phyloP scores from a whole-genome alignment of 2,797 vertebrate genomes.

The Neomorphus geoffroyi region DNA sequence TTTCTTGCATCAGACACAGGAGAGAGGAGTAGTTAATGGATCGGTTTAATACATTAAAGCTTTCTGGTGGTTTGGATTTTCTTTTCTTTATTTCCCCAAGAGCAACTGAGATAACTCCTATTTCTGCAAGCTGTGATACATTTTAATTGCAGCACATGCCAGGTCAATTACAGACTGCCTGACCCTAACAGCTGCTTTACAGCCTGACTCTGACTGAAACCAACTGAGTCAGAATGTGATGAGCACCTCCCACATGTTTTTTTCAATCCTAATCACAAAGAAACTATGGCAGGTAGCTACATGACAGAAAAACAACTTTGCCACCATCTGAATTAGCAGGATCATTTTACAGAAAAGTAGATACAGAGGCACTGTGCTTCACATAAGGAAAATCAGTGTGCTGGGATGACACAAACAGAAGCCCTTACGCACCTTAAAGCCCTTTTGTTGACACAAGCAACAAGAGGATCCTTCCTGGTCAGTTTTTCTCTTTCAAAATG shows the following conservation, averaged over 20 bases:
- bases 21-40: background rate
- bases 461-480: background rate
- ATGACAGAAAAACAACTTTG: background rate
- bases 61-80: background rate
- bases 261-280: conserved; percentile 37
- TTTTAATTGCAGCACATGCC: background rate
- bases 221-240: conserved; percentile 36
- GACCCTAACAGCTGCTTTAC: conserved; percentile 33
- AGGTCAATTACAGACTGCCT: conserved; percentile 20
- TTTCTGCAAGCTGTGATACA: background rate
- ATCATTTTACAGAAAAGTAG: background rate
- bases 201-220: conserved; percentile 26
- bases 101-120: background rate
- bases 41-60: background rate
- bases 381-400: background rate
- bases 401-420: background rate
- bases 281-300: background rate
- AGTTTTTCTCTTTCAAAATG: background rate
- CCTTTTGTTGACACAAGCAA: background rate
- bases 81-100: background rate
- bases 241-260: conserved; percentile 19
- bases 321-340: background rate
- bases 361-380: background rate
- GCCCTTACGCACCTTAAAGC: background rate
- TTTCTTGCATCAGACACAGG: background rate